phyloP scores from a whole-genome alignment of 2,888 invertebrate genomes.

The Acrocyrtus sp. region DNA sequence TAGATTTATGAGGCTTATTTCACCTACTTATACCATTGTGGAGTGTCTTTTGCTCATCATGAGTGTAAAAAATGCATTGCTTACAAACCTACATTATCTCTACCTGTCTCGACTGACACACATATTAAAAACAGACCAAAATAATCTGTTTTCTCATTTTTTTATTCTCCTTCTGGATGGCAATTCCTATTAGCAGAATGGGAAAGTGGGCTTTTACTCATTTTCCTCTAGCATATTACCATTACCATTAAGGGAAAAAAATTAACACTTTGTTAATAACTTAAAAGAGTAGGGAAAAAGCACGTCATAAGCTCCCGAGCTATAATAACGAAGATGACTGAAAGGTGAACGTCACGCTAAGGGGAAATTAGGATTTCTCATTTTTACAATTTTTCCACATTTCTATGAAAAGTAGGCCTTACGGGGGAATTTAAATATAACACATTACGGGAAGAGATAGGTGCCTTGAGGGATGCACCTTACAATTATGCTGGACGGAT shows the following conservation, averaged over 20 bases:
- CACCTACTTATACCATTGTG: conserved; percentile 7
- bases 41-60: too few species aligned
- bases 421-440: not conserved
- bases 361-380: conserved; percentile 33
- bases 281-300: conserved; percentile 15
- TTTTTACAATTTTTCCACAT: not conserved
- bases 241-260: conserved; percentile 29
- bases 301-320: too few species aligned
- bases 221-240: conserved; percentile 2
- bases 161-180: not conserved
- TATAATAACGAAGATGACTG: conserved; percentile 37
- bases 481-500: not conserved
- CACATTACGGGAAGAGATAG: not conserved
- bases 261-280: conserved; percentile 54
- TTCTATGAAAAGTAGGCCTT: conserved; percentile 26
- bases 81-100: not conserved
- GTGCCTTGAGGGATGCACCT: not conserved
- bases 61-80: not conserved
- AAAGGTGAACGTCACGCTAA: conserved; percentile 48
- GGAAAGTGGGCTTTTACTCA: not conserved
- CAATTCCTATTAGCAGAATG: not conserved
- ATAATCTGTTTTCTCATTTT: not conserved
- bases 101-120: not conserved
- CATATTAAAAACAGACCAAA: not conserved
- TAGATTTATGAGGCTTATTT: conserved; percentile 49